A percentile compares a stretch with the other conserved stretches of the same genome.
phyloP scores from a whole-genome alignment of 1,140 invertebrate species.

The Dryas iulia region DNA sequence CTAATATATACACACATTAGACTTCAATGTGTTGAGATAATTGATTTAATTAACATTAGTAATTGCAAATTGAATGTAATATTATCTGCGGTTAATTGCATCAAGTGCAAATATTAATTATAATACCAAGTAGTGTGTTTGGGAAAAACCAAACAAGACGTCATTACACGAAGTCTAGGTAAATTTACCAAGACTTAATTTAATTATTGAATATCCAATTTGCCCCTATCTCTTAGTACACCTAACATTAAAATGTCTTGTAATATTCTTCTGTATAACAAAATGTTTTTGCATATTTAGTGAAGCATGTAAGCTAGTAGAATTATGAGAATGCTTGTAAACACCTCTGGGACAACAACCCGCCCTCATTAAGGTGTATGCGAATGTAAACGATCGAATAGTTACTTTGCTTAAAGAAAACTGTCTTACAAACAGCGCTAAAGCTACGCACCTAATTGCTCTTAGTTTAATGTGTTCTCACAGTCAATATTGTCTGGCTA shows the following conservation, averaged over 20 bases:
- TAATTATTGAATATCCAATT: slow-evolving; percentile 1
- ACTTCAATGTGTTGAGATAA: neutral
- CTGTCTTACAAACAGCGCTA: slow-evolving; percentile 41
- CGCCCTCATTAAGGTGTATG: slow-evolving; percentile 58
- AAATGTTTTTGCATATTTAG: slow-evolving; percentile 9
- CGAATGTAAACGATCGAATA: slow-evolving; percentile 61
- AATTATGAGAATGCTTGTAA: slow-evolving; percentile 54
- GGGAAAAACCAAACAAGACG: slow-evolving; percentile 13
- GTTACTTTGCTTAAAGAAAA: slow-evolving; percentile 50
- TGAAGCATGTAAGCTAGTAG: slow-evolving; percentile 28
- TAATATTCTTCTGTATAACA: neutral
- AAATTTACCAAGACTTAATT: slow-evolving; percentile 15
- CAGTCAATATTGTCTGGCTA: neutral
- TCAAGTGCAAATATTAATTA: slow-evolving; percentile 21
- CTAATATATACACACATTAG: neutral
- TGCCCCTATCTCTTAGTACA: neutral
- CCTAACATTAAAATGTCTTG: slow-evolving; percentile 15
- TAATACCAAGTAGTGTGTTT: slow-evolving; percentile 4
- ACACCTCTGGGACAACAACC: slow-evolving; percentile 54
- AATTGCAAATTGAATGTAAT: slow-evolving; percentile 19
- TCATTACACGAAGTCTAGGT: slow-evolving; percentile 9
- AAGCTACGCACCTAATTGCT: slow-evolving; percentile 37
- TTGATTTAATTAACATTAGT: slow-evolving; percentile 18
- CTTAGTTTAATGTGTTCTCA: slow-evolving; percentile 5
- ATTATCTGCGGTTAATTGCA: slow-evolving; percentile 6